Evolutionary conservation across 2,888 invertebrate species (phyloP).

Genomic region (Lasioglossum oenotherae): DNA sequence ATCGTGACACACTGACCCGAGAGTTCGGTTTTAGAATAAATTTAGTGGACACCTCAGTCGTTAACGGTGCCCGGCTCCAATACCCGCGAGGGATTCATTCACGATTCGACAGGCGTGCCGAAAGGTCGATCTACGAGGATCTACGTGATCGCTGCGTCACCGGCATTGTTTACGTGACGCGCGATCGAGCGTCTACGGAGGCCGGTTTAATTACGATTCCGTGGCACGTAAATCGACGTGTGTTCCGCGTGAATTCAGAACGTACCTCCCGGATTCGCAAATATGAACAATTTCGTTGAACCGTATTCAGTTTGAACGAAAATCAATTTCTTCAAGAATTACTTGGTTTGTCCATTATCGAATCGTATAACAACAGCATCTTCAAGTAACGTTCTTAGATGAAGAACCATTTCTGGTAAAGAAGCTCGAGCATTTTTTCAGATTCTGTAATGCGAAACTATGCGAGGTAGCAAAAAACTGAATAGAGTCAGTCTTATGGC

Average conservation of each 20-base stretch:
- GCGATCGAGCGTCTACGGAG: slow-evolving; percentile 21
- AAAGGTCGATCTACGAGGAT: slow-evolving; percentile 55
- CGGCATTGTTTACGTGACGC: slow-evolving; percentile 47
- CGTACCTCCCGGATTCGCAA: not conserved
- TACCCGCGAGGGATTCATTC: slow-evolving; percentile 57
- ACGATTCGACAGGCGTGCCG: slow-evolving; percentile 58
- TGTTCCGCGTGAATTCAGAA: slow-evolving; percentile 7
- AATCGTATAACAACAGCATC: too few relatives aligned
- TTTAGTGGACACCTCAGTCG: slow-evolving; percentile 70
- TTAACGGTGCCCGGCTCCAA: slow-evolving; percentile 75
- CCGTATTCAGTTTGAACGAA: too few relatives aligned
- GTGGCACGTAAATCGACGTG: slow-evolving; percentile 36
- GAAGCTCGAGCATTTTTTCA: too few relatives aligned
- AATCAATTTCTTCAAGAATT: too few relatives aligned
- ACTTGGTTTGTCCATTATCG: too few relatives aligned
- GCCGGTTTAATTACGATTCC: slow-evolving; percentile 41
- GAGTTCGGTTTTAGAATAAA: slow-evolving; percentile 80
- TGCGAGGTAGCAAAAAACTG: too few relatives aligned
- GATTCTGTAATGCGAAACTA: too few relatives aligned
- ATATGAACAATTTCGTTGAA: not conserved
- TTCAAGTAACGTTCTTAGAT: too few relatives aligned
- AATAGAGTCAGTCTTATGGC: too few relatives aligned
- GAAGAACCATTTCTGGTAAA: too few relatives aligned
- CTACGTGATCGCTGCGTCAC: slow-evolving; percentile 43
- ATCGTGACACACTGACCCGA: slow-evolving; percentile 81